Conservation (phyloP, 2,888 invertebrate species). For the Andrena chrysosceles region DNA sequence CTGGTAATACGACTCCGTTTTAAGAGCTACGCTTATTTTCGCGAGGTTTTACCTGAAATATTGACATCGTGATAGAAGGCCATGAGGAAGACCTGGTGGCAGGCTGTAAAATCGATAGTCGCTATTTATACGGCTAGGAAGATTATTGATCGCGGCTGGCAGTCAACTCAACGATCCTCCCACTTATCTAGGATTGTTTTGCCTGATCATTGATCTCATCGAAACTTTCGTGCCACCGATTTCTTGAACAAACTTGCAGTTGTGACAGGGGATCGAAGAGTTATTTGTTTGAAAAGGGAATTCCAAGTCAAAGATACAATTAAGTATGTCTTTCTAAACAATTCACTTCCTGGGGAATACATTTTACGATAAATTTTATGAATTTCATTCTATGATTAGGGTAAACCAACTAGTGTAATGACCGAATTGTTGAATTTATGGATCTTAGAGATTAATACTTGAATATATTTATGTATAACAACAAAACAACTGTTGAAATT, state of each 20-base stretch:
- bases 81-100: constrained; percentile 19
- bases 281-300: too few relatives aligned
- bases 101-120: constrained; percentile 57
- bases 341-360: too few relatives aligned
- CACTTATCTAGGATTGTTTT: constrained; percentile 39
- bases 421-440: too few relatives aligned
- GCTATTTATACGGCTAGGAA: constrained; percentile 63
- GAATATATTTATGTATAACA: too few relatives aligned
- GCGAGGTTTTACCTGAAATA: constrained; percentile 36
- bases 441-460: too few relatives aligned
- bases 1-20: background rate
- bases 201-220: constrained; percentile 2
- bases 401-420: too few relatives aligned
- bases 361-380: too few relatives aligned
- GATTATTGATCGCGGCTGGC: constrained; percentile 64
- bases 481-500: too few relatives aligned
- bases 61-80: constrained; percentile 27
- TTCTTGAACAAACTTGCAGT: background rate
- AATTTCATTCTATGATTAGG: too few relatives aligned
- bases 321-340: too few relatives aligned
- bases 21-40: constrained; percentile 4
- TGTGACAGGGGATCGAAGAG: background rate
- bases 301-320: too few relatives aligned
- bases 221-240: constrained; percentile 6
- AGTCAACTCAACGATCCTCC: constrained; percentile 54